Conservation (phyloP, 92 coral and sea anemone genomes). For the Diadumene lineata region DNA sequence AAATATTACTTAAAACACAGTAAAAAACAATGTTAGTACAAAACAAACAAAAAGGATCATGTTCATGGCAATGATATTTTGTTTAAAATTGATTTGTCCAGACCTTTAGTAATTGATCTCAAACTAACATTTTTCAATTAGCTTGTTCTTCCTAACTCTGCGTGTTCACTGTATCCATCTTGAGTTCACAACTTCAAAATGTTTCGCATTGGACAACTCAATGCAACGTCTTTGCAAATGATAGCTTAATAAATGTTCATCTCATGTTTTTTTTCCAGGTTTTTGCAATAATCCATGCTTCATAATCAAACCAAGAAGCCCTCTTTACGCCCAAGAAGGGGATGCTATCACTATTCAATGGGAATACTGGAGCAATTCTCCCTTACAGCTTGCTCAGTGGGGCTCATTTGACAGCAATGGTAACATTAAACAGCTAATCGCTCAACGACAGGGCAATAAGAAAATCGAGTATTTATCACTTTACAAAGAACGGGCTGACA, state of each 20-base stretch:
- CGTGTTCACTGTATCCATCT: background rate
- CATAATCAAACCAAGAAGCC: slow-evolving; percentile 52
- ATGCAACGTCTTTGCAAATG: no score
- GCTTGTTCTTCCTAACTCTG: no score
- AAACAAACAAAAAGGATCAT: no score
- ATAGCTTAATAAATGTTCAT: background rate
- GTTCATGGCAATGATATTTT: no score
- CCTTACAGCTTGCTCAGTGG: slow-evolving; percentile 41
- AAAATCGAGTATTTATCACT: slow-evolving; percentile 20
- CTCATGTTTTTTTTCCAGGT: background rate
- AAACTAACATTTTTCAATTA: no score
- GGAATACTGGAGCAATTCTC: slow-evolving; percentile 40
- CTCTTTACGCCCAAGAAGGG: slow-evolving; percentile 35
- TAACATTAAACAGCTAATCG: slow-evolving; percentile 34
- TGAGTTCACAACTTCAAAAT: background rate
- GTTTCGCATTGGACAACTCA: background rate
- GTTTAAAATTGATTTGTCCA: no score
- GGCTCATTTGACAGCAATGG: slow-evolving; percentile 24
- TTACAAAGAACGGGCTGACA: slow-evolving; percentile 16
- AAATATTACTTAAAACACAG: no score
- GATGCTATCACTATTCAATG: slow-evolving; percentile 40
- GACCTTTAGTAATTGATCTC: no score
- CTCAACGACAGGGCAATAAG: slow-evolving; percentile 35
- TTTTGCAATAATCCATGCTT: slow-evolving; percentile 29
- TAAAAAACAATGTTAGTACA: no score